phyloP scores from a whole-genome alignment of 2,888 invertebrate genomes.

The Aphodius granarius region DNA sequence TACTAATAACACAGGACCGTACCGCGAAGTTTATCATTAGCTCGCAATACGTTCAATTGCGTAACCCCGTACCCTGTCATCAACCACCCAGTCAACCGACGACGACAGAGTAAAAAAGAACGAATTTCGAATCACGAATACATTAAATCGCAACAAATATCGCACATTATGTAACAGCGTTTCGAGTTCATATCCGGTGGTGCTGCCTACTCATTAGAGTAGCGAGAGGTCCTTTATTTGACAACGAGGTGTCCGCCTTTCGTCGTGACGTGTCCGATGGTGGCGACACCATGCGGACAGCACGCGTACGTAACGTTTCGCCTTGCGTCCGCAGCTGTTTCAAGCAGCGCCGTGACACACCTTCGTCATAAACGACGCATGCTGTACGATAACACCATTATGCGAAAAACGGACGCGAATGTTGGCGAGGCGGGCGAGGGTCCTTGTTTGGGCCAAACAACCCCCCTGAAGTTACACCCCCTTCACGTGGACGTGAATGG shows the following conservation, averaged over 20 bases:
- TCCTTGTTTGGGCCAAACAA: slow-evolving; percentile 37
- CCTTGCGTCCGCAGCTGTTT: slow-evolving; percentile 13
- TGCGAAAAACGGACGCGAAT: slow-evolving; percentile 10
- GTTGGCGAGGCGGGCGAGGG: slow-evolving; percentile 33
- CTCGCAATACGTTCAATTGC: neutral
- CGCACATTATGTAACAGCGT: neutral
- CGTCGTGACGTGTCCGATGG: neutral
- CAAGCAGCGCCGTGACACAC: slow-evolving; percentile 21
- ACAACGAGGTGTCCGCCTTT: neutral
- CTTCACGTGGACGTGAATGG: slow-evolving; percentile 1
- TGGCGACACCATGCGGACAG: neutral
- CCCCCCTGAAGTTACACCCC: slow-evolving; percentile 31
- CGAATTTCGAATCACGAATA: neutral
- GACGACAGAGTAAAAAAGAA: neutral
- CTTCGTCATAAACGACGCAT: slow-evolving; percentile 13
- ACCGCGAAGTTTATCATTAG: neutral
- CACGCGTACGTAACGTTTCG: neutral
- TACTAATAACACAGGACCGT: neutral
- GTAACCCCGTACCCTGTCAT: neutral
- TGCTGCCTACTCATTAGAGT: neutral
- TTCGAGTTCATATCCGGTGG: neutral
- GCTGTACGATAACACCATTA: slow-evolving; percentile 6
- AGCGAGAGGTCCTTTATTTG: neutral
- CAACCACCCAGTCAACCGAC: neutral
- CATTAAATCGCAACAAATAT: neutral